Evolutionary conservation across 2,797 vertebrate genomes (phyloP).

Genomic region (Malurus splendens): DNA sequence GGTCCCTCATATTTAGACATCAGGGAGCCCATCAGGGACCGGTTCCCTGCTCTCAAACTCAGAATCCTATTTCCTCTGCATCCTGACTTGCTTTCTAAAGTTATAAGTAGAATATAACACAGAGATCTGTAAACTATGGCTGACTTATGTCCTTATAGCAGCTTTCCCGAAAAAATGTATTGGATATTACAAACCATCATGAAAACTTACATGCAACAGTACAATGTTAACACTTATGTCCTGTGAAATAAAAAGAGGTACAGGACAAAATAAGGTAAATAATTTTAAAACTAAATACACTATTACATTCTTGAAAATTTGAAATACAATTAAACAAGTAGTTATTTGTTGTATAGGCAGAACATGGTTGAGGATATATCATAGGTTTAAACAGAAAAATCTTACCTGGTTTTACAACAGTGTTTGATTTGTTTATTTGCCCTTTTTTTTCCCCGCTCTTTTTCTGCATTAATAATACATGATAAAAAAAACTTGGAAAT

Average conservation of each 20-base stretch:
- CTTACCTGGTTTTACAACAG: background rate
- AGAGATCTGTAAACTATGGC: background rate
- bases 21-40: background rate
- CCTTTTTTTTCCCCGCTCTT: fast-evolving
- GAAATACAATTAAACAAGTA: background rate
- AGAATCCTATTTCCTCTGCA: background rate
- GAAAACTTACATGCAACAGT: background rate
- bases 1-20: background rate
- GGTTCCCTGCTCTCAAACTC: background rate
- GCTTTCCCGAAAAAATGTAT: background rate
- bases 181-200: background rate
- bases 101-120: background rate
- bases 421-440: background rate
- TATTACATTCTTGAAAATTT: background rate
- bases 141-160: background rate
- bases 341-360: background rate
- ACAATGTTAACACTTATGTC: background rate
- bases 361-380: background rate
- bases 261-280: background rate
- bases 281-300: background rate
- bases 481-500: background rate
- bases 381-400: background rate
- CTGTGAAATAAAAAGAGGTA: background rate
- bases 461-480: background rate
- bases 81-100: background rate